A percentile compares a stretch with the other conserved stretches of the same genome.
Conservation (phyloP, 2,888 invertebrate species). For the Caenorhabditis panamensis region DNA sequence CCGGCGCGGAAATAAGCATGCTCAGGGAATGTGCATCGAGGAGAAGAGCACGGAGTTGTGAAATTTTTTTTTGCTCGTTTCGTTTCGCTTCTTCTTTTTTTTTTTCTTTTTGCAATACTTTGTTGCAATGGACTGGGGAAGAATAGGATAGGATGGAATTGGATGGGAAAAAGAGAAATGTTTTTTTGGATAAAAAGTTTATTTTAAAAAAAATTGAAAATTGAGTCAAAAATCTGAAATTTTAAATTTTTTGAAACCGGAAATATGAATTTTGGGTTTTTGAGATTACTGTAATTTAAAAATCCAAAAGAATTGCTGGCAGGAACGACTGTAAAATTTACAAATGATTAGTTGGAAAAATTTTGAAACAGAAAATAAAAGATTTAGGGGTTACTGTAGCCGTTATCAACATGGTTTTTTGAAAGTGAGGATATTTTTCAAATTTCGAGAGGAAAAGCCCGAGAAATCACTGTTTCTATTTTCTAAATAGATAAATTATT, state of each 20-base stretch:
- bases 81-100: conserved; percentile 28
- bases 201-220: not conserved
- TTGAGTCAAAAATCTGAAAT: not conserved
- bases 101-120: conserved; percentile 11
- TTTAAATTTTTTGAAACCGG: not conserved
- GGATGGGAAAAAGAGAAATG: not conserved
- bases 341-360: too few relatives aligned
- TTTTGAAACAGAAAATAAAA: too few relatives aligned
- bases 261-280: not conserved
- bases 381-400: too few relatives aligned
- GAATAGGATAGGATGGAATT: not conserved
- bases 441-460: too few relatives aligned
- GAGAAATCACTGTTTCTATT: too few relatives aligned
- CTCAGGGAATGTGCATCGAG: not conserved
- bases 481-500: too few relatives aligned
- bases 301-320: too few relatives aligned
- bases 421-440: too few relatives aligned
- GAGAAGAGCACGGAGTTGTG: not conserved
- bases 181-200: too few relatives aligned
- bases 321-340: too few relatives aligned
- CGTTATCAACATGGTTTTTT: too few relatives aligned
- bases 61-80: conserved; percentile 9
- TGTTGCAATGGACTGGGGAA: not conserved
- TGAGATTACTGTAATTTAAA: not conserved
- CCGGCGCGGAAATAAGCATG: conserved; percentile 7